Percentiles rank a stretch among this genome's conserved stretches.
Evolutionary conservation across 2,888 invertebrate species (phyloP).

Genomic region (Bellardia pandia): DNA sequence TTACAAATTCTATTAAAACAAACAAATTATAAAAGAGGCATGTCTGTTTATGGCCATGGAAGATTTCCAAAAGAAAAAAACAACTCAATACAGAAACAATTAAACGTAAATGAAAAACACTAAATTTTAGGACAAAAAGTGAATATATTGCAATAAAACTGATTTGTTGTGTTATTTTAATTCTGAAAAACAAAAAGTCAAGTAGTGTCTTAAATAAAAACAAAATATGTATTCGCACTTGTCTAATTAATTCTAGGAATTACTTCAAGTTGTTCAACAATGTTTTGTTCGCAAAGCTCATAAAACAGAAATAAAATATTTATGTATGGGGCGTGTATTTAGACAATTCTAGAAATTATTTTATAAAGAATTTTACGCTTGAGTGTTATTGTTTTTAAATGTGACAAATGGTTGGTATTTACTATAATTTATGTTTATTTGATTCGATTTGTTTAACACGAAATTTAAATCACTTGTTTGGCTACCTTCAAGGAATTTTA

Average conservation of each 20-base stretch:
- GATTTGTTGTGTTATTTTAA: neutral
- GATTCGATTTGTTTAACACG: slow-evolving; percentile 3
- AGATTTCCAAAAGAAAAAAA: slow-evolving; percentile 19
- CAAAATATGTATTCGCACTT: neutral
- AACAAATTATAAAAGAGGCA: slow-evolving; percentile 20
- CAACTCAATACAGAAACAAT: neutral
- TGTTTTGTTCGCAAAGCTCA: neutral
- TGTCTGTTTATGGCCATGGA: slow-evolving; percentile 41
- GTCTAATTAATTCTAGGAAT: neutral
- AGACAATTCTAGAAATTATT: neutral
- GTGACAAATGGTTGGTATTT: slow-evolving; percentile 11
- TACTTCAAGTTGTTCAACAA: neutral
- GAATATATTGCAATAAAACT: neutral
- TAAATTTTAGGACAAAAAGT: neutral
- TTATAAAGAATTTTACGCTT: neutral
- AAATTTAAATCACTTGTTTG: slow-evolving; percentile 47
- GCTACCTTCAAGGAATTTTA: slow-evolving; percentile 51
- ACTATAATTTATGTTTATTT: slow-evolving; percentile 31
- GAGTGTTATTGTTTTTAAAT: slow-evolving; percentile 5
- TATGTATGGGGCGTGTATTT: neutral
- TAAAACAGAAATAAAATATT: neutral
- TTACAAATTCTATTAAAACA: neutral
- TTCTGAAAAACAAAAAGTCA: neutral
- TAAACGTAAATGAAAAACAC: neutral
- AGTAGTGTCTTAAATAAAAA: neutral